Evolutionary conservation across 2,888 invertebrate genomes (phyloP).

Genomic region (Coelopa pilipes): DNA sequence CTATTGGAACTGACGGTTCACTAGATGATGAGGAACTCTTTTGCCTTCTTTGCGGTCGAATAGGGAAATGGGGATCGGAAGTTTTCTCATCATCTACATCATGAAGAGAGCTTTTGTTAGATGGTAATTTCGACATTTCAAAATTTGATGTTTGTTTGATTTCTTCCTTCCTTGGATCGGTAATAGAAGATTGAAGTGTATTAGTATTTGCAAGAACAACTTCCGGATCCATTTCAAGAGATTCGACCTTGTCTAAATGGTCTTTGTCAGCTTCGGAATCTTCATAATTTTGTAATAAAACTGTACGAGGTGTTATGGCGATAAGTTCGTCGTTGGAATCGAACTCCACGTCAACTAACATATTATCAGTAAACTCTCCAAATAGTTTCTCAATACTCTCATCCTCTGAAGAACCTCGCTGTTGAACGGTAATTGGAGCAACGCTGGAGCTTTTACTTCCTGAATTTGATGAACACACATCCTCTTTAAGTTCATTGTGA

Average conservation of each 20-base stretch:
- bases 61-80: conserved; percentile 53
- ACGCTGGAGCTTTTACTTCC: conserved; percentile 59
- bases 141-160: neutral
- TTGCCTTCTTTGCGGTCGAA: conserved; percentile 54
- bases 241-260: conserved; percentile 51
- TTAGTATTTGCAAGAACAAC: neutral
- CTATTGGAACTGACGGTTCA: conserved; percentile 53
- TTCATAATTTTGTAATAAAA: conserved; percentile 30
- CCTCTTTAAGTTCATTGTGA: conserved; percentile 30
- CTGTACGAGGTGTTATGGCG: conserved; percentile 54
- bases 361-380: conserved; percentile 61
- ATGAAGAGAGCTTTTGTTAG: neutral
- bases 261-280: conserved; percentile 48
- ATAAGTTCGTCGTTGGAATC: conserved; percentile 63
- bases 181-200: neutral
- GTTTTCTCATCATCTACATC: neutral
- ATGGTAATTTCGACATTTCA: too few species aligned
- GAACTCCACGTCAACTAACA: conserved; percentile 63
- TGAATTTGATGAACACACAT: neutral
- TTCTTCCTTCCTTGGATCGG: neutral
- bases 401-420: conserved; percentile 61
- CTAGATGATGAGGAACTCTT: conserved; percentile 63
- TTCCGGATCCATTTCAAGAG: conserved; percentile 51
- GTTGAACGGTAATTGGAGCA: conserved; percentile 54
- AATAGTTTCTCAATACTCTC: conserved; percentile 65